Conservation (phyloP, 1,140 invertebrate genomes). For the Maniola jurtina region DNA sequence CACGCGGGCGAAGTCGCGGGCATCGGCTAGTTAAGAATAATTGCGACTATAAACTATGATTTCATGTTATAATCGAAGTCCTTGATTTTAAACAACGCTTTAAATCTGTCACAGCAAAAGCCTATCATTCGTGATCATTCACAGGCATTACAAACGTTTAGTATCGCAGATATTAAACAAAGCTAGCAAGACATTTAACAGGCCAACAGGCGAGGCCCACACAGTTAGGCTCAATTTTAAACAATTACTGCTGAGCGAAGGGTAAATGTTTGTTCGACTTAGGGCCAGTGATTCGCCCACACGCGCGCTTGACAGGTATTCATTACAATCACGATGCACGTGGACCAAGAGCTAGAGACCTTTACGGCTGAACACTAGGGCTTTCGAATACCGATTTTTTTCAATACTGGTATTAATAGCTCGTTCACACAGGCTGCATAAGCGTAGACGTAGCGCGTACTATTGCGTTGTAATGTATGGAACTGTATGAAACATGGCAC, state of each 20-base stretch:
- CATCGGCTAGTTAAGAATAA: too few relatives aligned
- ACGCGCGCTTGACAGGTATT: constrained; percentile 73
- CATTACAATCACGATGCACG: constrained; percentile 69
- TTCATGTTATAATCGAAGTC: too few relatives aligned
- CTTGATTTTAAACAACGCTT: not conserved
- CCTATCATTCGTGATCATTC: constrained; percentile 35
- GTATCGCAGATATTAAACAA: constrained; percentile 58
- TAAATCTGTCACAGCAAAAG: constrained; percentile 27
- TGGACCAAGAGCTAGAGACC: constrained; percentile 29
- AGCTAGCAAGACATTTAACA: constrained; percentile 37
- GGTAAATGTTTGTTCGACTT: constrained; percentile 76
- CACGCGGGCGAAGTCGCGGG: too few relatives aligned
- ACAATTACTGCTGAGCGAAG: constrained; percentile 74
- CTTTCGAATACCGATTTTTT: too few relatives aligned
- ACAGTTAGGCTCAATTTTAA: constrained; percentile 76
- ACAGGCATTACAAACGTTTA: constrained; percentile 30
- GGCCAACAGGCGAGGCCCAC: constrained; percentile 67
- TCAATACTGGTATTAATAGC: too few relatives aligned
- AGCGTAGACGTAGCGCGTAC: too few relatives aligned
- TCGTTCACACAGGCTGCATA: too few relatives aligned
- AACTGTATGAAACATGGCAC: too few relatives aligned
- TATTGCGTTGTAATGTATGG: too few relatives aligned
- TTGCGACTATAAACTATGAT: too few relatives aligned
- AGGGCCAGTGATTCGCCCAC: constrained; percentile 65
- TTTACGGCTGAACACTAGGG: not conserved